Evolutionary conservation across 2,888 invertebrate species (phyloP).

Genomic region (Apodemia hepburni): DNA sequence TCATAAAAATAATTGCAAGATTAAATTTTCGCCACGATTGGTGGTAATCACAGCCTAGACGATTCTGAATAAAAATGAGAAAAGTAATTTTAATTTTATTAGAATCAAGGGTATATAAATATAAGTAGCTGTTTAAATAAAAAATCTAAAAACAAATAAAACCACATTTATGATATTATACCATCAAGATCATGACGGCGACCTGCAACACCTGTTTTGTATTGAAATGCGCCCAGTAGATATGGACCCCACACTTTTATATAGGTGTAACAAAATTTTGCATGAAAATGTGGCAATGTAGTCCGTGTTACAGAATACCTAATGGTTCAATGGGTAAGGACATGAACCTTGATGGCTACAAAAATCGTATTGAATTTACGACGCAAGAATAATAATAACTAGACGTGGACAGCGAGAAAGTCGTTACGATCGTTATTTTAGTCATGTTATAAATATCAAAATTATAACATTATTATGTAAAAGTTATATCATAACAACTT

Average conservation of each 20-base stretch:
- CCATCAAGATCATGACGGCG: conserved; percentile 55
- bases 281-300: conserved; percentile 71
- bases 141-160: not conserved
- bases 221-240: conserved; percentile 69
- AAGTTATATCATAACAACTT: not conserved
- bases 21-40: no score
- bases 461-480: not conserved
- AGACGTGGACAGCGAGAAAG: conserved; percentile 59
- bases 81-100: not conserved
- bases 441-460: conserved; percentile 11
- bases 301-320: conserved; percentile 71
- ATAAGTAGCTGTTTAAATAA: not conserved
- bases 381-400: conserved; percentile 69
- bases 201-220: conserved; percentile 54
- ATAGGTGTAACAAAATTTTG: conserved; percentile 79
- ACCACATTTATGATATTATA: conserved; percentile 36
- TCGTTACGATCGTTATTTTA: conserved; percentile 33
- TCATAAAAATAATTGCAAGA: no score
- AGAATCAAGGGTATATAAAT: not conserved
- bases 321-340: conserved; percentile 73
- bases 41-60: no score
- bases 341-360: conserved; percentile 73
- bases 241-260: conserved; percentile 72
- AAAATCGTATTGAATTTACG: conserved; percentile 74
- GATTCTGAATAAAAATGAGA: not conserved